A percentile compares a stretch with the other conserved stretches of the same genome.
phyloP scores from a whole-genome alignment of 1,140 invertebrate species.

The Lethocerus indicus region DNA sequence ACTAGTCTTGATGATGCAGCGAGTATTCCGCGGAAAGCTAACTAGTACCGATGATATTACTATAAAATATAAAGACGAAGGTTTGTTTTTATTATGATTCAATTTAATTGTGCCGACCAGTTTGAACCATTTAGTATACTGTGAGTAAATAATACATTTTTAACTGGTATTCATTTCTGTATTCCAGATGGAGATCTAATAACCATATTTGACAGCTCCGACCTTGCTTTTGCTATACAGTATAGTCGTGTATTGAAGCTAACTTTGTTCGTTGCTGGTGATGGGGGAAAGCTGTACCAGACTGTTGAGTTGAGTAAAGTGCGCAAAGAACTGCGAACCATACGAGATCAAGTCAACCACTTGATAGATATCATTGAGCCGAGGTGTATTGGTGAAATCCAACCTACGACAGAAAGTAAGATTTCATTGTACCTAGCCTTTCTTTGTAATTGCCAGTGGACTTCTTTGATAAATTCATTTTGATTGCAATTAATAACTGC shows the following conservation, averaged over 20 bases:
- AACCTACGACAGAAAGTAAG: slow-evolving; percentile 14
- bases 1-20: slow-evolving; percentile 58
- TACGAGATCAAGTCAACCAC: slow-evolving; percentile 39
- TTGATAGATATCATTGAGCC: slow-evolving; percentile 36
- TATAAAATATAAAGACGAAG: slow-evolving; percentile 62
- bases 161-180: slow-evolving; percentile 1
- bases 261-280: slow-evolving; percentile 31
- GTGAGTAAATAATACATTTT: not conserved
- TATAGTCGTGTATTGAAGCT: slow-evolving; percentile 49
- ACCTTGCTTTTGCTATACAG: slow-evolving; percentile 54
- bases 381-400: slow-evolving; percentile 5
- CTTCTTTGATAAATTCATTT: no score
- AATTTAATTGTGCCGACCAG: not conserved
- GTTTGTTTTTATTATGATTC: slow-evolving; percentile 21
- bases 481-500: no score
- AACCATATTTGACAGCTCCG: slow-evolving; percentile 56
- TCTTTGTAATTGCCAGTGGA: no score
- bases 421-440: no score
- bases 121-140: not conserved
- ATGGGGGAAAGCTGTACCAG: slow-evolving; percentile 18
- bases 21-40: slow-evolving; percentile 49
- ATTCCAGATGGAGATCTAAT: slow-evolving; percentile 53
- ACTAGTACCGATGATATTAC: slow-evolving; percentile 46
- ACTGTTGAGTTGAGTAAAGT: slow-evolving; percentile 28
- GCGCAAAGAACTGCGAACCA: slow-evolving; percentile 33